Evolutionary conservation across 2,797 vertebrate species (phyloP).

Genomic region (Avahi laniger): DNA sequence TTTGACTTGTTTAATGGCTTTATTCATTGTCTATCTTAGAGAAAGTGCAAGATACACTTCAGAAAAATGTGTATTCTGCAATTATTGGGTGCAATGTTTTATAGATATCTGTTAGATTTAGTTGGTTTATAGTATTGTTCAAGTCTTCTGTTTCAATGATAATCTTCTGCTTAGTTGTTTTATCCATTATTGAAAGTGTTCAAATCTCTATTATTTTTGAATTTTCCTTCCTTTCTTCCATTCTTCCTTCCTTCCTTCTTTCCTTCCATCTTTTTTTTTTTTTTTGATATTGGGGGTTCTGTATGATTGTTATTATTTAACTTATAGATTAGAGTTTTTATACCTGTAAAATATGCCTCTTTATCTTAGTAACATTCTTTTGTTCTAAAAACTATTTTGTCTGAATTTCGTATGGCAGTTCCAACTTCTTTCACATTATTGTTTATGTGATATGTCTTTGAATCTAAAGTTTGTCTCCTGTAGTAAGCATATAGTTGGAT

Average conservation of each 20-base stretch:
- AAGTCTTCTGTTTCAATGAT: not conserved
- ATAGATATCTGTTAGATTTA: not conserved
- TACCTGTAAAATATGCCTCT: not conserved
- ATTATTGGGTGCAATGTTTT: no score
- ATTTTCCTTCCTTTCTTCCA: not conserved
- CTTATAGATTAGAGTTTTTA: not conserved
- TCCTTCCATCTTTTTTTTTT: not conserved
- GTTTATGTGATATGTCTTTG: not conserved
- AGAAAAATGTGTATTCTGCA: not conserved
- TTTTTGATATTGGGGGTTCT: not conserved
- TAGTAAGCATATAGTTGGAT: not conserved
- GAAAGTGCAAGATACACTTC: not conserved
- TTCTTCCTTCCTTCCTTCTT: not conserved
- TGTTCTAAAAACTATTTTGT: not conserved
- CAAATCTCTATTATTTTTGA: not conserved
- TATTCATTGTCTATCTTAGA: not conserved
- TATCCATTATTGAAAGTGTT: not conserved
- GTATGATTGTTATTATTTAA: not conserved
- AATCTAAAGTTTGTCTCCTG: not conserved
- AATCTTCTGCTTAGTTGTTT: not conserved
- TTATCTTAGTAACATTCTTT: not conserved
- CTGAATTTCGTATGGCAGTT: not conserved
- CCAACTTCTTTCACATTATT: not conserved
- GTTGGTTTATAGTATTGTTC: not conserved
- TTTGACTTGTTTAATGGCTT: not conserved